Evolutionary conservation across 2,888 invertebrate genomes (phyloP), one percentile per base, ranked within the genome.

Genomic region (Cylloceria caligata): DNA sequence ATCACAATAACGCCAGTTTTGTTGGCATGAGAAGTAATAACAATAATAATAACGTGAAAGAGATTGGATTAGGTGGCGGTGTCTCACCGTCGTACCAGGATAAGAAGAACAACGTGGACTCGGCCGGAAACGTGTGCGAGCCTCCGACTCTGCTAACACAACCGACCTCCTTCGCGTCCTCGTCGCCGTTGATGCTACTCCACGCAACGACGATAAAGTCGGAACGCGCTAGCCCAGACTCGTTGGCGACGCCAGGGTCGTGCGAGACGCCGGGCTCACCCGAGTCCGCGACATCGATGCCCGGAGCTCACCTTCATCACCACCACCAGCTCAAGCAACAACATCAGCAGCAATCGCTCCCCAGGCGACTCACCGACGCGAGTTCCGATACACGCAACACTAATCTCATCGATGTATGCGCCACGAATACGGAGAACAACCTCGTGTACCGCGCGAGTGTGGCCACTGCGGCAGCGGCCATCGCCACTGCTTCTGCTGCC

Each of bases 241-340:
- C 88, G 75, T 85, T 85, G 91, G 89, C 89, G 88, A 87, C 88
- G 85, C 87, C 84, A 94, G 94, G 85, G 93, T 87, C 88, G 88
- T 89, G 87, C 88, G 89, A 88, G 77, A 74, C 87, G 42, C 80
- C 85, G 16, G 79, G 83, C 71, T 88, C 89, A 21, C 90, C 87
- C 79, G 84, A 83, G 80, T 80, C 76, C 60, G 68, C 72, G 30
- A 45, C 83, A 39, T 67, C 75, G 68, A 67, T 68, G 75, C 84
- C 79, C 55, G 77, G 73, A 76, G 79, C 85, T 84, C 86, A 39
- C 84, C 83, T 83, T 86, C 86, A 72, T 84, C 86, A n/a, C 74
- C 84, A 76, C 83, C 82, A 67, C 11, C 27, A 60, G 47, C 42
- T 36, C 27, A 47, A 77, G 19, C 49, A 77, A 45, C 34, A 68